Conservation (phyloP, 2,888 invertebrate genomes). For the Resseliella maxima region DNA sequence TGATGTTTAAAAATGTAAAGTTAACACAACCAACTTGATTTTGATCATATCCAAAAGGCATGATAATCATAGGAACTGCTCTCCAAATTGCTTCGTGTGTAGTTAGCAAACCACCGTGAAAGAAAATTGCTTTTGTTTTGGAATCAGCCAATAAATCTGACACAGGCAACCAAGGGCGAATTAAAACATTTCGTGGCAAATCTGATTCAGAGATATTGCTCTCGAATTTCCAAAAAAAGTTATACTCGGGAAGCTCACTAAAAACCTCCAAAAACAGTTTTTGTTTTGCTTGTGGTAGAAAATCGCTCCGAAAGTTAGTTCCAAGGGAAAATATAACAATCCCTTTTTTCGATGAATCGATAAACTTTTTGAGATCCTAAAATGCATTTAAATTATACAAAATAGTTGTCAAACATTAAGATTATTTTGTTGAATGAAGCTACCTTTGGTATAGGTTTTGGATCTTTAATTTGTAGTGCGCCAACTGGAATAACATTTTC, state of each 20-base stretch:
- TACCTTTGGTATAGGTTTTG: constrained; percentile 61
- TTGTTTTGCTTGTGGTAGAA: constrained; percentile 59
- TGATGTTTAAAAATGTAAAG: constrained; percentile 34
- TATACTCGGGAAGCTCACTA: constrained; percentile 62
- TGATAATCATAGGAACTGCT: constrained; percentile 58
- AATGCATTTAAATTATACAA: neutral
- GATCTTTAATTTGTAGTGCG: constrained; percentile 64
- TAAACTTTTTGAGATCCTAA: constrained; percentile 62
- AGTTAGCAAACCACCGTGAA: constrained; percentile 64
- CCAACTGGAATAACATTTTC: constrained; percentile 66
- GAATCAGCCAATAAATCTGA: constrained; percentile 67
- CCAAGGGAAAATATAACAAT: constrained; percentile 65
- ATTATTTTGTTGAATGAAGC: neutral
- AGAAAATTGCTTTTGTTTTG: constrained; percentile 62
- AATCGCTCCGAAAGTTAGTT: constrained; percentile 62
- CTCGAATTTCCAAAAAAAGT: constrained; percentile 66
- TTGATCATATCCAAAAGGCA: constrained; percentile 62
- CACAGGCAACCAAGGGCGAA: constrained; percentile 69
- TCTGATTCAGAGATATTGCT: constrained; percentile 60
- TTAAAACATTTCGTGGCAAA: constrained; percentile 67
- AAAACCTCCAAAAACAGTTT: constrained; percentile 62
- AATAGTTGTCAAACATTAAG: neutral
- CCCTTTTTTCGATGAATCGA: constrained; percentile 63
- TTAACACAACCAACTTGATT: too few relatives aligned
- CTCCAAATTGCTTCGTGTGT: constrained; percentile 63